Base-by-base conservation (phyloP, 2,113 vertebrate species). In the Sisor rabdophorus region DNA sequence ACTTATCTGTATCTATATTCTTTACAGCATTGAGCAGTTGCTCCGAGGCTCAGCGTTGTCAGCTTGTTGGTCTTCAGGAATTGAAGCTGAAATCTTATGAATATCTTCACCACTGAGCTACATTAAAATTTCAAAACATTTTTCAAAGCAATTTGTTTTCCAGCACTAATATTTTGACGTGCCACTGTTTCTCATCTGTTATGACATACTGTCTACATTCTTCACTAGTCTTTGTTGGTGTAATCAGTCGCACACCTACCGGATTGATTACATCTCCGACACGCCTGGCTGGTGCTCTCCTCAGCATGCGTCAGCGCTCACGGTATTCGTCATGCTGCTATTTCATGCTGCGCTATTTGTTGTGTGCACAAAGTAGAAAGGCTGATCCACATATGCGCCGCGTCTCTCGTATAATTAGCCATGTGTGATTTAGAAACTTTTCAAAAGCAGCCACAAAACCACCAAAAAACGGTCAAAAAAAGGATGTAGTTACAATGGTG, bases 181-280 rank as follows among this genome's bases (percentile, higher is more conserved):
- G 48, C 68, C 17, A 40, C 19, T 24, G 48, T 47, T 47, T 16
- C 50, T 71, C 24, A 16, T 47, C 19, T 75, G 13, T 50, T 58
- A 16, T 22, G 13, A 44, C 54, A 52, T 44, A 36, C 52, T 36
- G 69, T 67, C 32, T 44, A 30, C 20, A 9, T 61, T 61, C 36
- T 79, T 79, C 79, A 79, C 77, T 77, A 73, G 65, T 68, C 71
- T 26, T 22, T 65, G 63, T 56, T 68, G 70, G 44, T 24, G 71
- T 71, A 76, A 81, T 80, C 65, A 22, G 64, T 32, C 13, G 68
- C 24, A 36, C 64, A 76, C 74, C 71, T 77, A 64, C 75, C 40
- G 61, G 75, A 81, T 80, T 78, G 71, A 79, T 80, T 78, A 56
- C 61, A 79, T 68, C 71, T 79, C 54, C 55, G 61, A 65, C 58